These are phyloP conservation scores for Araneus ventricosus DNA, from an alignment of 1,140 invertebrate genomes.

Conservation along the genomic window DNA sequence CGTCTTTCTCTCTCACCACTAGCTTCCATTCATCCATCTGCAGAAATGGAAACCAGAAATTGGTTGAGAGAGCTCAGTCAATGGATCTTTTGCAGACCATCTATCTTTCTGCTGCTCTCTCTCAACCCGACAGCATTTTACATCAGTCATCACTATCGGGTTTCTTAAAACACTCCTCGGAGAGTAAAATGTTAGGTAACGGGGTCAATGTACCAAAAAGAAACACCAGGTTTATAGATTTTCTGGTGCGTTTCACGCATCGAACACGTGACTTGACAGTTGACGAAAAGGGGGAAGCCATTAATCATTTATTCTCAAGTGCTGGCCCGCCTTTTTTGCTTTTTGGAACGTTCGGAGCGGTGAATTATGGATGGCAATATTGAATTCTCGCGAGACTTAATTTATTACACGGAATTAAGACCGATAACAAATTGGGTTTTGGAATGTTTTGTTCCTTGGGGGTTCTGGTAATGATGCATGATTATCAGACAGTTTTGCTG, in stretches of 20 bases:
- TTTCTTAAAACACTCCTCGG: background rate
- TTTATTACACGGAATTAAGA: background rate
- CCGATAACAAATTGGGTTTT: background rate
- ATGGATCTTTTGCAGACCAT: background rate
- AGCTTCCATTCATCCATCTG: too few relatives aligned
- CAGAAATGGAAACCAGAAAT: too few relatives aligned
- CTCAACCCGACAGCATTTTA: background rate
- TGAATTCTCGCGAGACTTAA: background rate
- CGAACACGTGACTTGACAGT: slow-evolving; percentile 11
- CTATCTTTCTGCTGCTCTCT: background rate
- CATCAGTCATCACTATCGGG: background rate
- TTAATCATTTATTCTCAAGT: background rate
- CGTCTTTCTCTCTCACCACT: too few relatives aligned
- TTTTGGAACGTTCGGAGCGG: background rate
- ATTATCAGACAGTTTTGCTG: background rate
- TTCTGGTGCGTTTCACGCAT: background rate
- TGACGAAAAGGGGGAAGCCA: background rate
- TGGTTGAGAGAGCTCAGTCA: too few relatives aligned
- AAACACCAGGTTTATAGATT: background rate
- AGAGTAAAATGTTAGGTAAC: background rate
- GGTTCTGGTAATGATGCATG: background rate
- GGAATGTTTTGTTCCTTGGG: background rate
- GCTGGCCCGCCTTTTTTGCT: background rate
- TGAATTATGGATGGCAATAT: background rate
- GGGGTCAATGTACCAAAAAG: slow-evolving; percentile 3